Conservation (phyloP, 2,888 invertebrate species). For the Meiosimyza decipiens region DNA sequence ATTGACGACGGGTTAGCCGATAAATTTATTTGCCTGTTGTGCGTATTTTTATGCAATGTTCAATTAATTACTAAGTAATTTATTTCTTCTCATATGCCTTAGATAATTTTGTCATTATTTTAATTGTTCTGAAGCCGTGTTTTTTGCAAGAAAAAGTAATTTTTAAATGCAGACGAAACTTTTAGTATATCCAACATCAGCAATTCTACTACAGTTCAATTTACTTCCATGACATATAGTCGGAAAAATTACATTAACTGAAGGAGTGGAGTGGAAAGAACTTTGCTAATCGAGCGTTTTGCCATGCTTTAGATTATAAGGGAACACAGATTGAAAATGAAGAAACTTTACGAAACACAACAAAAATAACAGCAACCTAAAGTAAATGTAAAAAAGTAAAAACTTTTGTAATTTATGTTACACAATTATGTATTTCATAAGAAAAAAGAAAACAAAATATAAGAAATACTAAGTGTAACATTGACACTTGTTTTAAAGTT, state of each 20-base stretch:
- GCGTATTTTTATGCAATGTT: no score
- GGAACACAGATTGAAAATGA: conserved; percentile 56
- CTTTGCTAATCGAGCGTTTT: conserved; percentile 53
- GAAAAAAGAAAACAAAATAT: conserved; percentile 41
- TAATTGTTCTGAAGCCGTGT: no score
- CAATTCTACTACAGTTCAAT: neutral
- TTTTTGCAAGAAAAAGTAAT: conserved; percentile 1
- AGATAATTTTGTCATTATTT: no score
- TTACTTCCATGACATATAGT: conserved; percentile 1
- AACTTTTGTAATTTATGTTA: conserved; percentile 62
- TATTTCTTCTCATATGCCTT: no score
- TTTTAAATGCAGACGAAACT: conserved; percentile 33
- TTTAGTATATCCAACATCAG: conserved; percentile 6
- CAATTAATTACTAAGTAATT: no score
- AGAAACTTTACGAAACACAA: conserved; percentile 35
- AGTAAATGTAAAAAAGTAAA: conserved; percentile 47
- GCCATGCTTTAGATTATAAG: conserved; percentile 51
- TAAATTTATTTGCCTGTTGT: no score
- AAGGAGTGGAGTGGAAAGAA: conserved; percentile 35
- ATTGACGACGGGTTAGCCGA: no score
- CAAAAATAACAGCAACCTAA: conserved; percentile 32
- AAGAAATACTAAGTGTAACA: conserved; percentile 43
- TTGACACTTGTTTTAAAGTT: conserved; percentile 49
- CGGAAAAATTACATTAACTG: conserved; percentile 2
- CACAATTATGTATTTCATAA: conserved; percentile 56